phyloP scores from a whole-genome alignment of 2,888 invertebrate species.

The Leucophenga maculata region DNA sequence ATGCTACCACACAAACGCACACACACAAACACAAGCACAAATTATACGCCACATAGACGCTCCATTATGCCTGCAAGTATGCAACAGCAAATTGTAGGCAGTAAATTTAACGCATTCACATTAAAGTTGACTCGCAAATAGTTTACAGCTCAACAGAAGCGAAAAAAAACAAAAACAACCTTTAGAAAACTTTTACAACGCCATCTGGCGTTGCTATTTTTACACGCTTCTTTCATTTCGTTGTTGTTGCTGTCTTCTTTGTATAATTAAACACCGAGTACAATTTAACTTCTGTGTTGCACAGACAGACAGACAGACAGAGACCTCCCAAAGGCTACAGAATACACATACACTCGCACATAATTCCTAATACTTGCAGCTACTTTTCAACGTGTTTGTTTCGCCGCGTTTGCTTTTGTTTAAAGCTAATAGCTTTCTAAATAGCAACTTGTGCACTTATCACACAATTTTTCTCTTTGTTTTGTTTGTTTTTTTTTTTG shows the following conservation, averaged over 20 bases:
- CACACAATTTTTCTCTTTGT: neutral
- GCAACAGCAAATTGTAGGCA: constrained; percentile 37
- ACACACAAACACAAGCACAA: constrained; percentile 12
- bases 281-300: constrained; percentile 61
- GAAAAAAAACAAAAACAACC: constrained; percentile 14
- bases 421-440: constrained; percentile 49
- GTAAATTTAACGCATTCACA: constrained; percentile 48
- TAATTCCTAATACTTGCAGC: too few species aligned
- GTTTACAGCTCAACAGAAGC: constrained; percentile 45
- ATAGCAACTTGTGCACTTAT: constrained; percentile 32
- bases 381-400: constrained; percentile 34
- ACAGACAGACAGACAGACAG: constrained; percentile 32
- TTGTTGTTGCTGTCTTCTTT: constrained; percentile 32
- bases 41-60: constrained; percentile 18
- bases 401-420: constrained; percentile 20
- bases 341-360: constrained; percentile 16
- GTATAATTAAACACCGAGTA: constrained; percentile 51
- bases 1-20: neutral
- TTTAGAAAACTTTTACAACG: constrained; percentile 13
- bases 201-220: neutral
- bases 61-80: constrained; percentile 43
- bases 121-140: constrained; percentile 17
- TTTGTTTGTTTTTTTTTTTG: neutral
- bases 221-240: neutral
- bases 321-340: too few species aligned